phyloP scores from a whole-genome alignment of 2,113 vertebrate species.

The Podarcis raffonei region DNA sequence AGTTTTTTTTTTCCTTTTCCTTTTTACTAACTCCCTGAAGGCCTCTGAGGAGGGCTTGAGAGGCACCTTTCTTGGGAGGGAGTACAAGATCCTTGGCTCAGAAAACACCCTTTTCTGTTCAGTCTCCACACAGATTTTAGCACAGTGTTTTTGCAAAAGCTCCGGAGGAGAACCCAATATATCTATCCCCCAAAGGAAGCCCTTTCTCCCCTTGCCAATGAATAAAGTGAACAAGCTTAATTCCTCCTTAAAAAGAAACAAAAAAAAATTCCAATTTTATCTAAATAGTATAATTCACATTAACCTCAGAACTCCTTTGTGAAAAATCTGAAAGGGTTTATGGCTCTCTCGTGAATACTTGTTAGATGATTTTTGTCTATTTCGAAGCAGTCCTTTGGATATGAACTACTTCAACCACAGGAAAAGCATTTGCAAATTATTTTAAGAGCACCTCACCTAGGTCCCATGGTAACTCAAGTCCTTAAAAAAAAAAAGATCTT shows the following conservation, averaged over 20 bases:
- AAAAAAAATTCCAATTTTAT: background rate
- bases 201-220: background rate
- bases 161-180: background rate
- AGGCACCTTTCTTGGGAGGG: too few species aligned
- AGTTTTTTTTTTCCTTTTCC: too few species aligned
- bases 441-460: background rate
- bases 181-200: background rate
- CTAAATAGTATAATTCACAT: background rate
- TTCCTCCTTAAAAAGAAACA: background rate
- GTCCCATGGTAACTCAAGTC: background rate
- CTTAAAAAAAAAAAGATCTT: background rate
- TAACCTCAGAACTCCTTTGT: background rate
- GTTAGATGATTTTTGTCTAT: background rate
- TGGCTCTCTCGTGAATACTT: background rate
- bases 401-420: background rate
- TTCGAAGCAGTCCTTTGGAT: background rate
- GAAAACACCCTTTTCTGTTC: too few species aligned
- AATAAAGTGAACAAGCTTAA: background rate
- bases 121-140: background rate
- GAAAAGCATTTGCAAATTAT: background rate
- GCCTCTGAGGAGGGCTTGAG: too few species aligned
- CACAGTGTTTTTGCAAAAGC: background rate
- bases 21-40: too few species aligned
- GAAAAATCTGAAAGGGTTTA: background rate
- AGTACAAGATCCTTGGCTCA: too few species aligned